Evolutionary conservation across 2,797 vertebrate genomes (phyloP).

Genomic region (Notolepis coatsorum): DNA sequence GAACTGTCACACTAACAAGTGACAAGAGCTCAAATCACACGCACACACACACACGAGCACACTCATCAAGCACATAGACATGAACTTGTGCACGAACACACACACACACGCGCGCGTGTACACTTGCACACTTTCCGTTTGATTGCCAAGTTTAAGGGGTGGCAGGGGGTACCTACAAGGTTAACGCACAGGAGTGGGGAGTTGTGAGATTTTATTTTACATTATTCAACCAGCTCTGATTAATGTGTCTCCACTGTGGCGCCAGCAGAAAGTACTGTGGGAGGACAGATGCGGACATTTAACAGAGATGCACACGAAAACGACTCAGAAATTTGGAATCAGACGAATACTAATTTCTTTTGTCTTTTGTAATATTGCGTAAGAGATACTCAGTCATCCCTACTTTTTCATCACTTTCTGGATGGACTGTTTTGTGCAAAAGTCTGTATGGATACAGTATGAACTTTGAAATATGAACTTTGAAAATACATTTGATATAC

Average conservation of each 20-base stretch:
- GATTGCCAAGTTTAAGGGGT: constrained; percentile 69
- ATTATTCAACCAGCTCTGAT: constrained; percentile 69
- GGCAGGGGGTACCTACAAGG: constrained; percentile 72
- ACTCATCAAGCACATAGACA: constrained; percentile 26
- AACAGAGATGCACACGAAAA: constrained; percentile 6
- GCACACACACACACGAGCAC: constrained; percentile 11
- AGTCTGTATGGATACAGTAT: too few relatives aligned
- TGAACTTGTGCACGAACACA: constrained; percentile 3
- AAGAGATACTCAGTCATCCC: too few relatives aligned
- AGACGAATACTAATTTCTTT: background rate
- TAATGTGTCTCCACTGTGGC: constrained; percentile 65
- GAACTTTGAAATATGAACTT: too few relatives aligned
- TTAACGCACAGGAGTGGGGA: constrained; percentile 70
- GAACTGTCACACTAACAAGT: constrained; percentile 69
- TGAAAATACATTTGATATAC: background rate
- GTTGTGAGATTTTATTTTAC: constrained; percentile 60
- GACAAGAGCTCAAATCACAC: constrained; percentile 55
- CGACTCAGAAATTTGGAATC: constrained; percentile 21
- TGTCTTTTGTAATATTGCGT: background rate
- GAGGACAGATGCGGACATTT: constrained; percentile 46
- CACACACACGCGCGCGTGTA: background rate
- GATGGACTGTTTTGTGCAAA: too few relatives aligned
- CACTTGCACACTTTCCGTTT: constrained; percentile 25
- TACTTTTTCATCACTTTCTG: too few relatives aligned
- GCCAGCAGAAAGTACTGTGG: constrained; percentile 53